Conservation (phyloP, 2,888 invertebrate genomes). For the Teinopalpus imperialis region DNA sequence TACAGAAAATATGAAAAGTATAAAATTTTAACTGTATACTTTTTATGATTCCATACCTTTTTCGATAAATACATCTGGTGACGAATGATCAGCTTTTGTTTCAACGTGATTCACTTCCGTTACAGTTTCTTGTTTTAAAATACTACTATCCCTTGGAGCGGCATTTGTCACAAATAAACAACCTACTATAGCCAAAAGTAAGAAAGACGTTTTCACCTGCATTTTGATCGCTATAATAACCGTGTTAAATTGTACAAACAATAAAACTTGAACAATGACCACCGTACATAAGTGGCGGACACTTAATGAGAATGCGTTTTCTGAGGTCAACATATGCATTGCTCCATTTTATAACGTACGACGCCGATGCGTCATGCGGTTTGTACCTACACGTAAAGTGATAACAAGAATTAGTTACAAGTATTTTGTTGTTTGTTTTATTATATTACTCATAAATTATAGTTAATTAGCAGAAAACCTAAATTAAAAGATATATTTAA, state of each 20-base stretch:
- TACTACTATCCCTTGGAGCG: constrained; percentile 6
- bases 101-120: constrained; percentile 1
- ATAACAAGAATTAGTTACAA: background rate
- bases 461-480: no score
- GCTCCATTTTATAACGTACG: constrained; percentile 13
- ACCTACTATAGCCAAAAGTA: constrained; percentile 4
- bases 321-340: constrained; percentile 12
- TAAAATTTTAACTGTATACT: no score
- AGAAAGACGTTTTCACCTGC: constrained; percentile 8
- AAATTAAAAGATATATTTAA: no score
- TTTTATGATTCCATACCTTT: constrained; percentile 14
- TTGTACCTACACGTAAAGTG: constrained; percentile 2
- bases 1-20: no score
- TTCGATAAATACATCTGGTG: background rate
- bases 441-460: background rate
- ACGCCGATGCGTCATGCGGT: constrained; percentile 17
- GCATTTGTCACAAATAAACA: constrained; percentile 15
- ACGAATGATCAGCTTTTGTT: constrained; percentile 7
- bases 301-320: constrained; percentile 18
- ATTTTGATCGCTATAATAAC: constrained; percentile 10
- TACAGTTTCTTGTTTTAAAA: constrained; percentile 20
- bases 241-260: background rate
- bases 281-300: constrained; percentile 8
- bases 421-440: constrained; percentile 1
- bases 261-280: constrained; percentile 3